Base-by-base conservation (phyloP, 2,888 invertebrate species). In the Augiades crinisus region DNA sequence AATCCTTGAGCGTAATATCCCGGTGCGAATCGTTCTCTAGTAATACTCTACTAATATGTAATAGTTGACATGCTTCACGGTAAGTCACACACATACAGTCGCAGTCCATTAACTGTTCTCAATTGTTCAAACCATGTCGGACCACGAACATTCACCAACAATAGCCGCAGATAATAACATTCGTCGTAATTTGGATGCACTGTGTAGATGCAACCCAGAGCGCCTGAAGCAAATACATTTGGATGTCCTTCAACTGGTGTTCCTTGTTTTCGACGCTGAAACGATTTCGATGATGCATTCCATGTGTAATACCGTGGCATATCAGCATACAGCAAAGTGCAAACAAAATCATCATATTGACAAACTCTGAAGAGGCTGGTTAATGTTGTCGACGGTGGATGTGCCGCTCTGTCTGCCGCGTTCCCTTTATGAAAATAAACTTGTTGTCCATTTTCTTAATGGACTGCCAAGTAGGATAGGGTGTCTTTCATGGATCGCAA, bases 101-200 rank as follows among this genome's bases (percentile, higher is more conserved):
- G 49, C 21, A 41, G 43, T 41, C 59, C 64, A 64, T 68, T 12
- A 56, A 66, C 63, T 46, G 62, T 63, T 67, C 58, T 47, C 16
- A 63, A 24, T 10, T 60, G 57, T 58, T 58, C 17, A 33, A 59
- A 56, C 31, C 57, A 60, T 53, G 38, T 65, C 55, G 63, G 60
- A 14, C 65, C 66, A 56, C 59, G 60, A 12, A 75, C 65, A 64
- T 70, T 69, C 13, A 70, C 57, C 49, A 78, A 59, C 53, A 78
- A 53, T 53, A 75, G 40, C 14, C 72, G 68, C 33, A 75, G 64
- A 64, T 72, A 73, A 62, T 60, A 77, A 58, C 67, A 72, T 54
- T 72, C 66, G 43, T 58, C 59, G 33, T 68, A 61, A 52, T 59
- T 74, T 21, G 70, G 70, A 67, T 72, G 70, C 22, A 75, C 70